Evolutionary conservation across 2,797 vertebrate species (phyloP).

Genomic region (Hylomyscus alleni): DNA sequence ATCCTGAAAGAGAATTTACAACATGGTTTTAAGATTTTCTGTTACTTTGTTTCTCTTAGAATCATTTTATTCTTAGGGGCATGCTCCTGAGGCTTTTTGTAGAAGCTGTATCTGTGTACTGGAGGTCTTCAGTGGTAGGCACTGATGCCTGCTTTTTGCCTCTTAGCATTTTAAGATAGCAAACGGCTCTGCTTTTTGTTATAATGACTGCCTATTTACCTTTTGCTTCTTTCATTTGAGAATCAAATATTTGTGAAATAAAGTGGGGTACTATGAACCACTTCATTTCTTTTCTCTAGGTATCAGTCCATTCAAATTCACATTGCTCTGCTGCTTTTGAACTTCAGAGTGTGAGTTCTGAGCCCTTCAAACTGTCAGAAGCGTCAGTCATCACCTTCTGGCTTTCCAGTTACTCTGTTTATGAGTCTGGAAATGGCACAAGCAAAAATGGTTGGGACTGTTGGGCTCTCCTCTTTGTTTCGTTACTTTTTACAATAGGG

Average conservation of each 20-base stretch:
- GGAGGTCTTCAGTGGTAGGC: neutral
- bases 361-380: neutral
- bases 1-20: neutral
- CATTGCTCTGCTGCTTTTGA: neutral
- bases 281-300: neutral
- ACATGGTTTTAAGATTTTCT: neutral
- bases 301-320: neutral
- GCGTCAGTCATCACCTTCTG: neutral
- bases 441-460: neutral
- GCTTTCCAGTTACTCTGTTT: neutral
- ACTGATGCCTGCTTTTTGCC: neutral
- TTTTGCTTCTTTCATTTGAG: neutral
- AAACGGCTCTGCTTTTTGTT: neutral
- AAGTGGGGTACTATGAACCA: too few species aligned
- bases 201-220: neutral
- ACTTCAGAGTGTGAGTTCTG: neutral
- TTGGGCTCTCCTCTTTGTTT: neutral
- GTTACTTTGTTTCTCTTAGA: neutral
- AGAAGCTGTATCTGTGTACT: neutral
- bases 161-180: neutral
- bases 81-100: neutral
- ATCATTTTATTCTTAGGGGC: neutral
- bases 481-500: neutral
- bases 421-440: neutral
- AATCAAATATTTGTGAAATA: neutral